phyloP scores from a whole-genome alignment of 2,113 vertebrate genomes.

The Delphinapterus leucas region DNA sequence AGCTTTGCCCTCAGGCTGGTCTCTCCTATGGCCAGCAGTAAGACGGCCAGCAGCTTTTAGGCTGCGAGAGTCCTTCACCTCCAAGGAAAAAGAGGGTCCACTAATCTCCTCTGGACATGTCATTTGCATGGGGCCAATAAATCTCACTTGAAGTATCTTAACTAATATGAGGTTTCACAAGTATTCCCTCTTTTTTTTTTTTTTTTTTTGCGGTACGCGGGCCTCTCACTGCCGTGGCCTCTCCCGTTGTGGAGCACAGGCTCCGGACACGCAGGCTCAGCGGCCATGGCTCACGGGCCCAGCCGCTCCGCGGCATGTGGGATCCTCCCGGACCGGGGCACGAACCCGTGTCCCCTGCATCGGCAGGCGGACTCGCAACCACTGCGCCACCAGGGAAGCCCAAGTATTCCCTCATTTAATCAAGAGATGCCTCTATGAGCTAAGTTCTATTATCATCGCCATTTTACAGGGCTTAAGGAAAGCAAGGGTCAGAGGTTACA shows the following conservation, averaged over 20 bases:
- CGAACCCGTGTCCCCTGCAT: too few species aligned
- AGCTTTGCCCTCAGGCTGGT: neutral
- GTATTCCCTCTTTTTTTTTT: neutral
- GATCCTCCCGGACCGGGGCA: too few species aligned
- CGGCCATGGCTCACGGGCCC: too few species aligned
- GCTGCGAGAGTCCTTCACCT: neutral
- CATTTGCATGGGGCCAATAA: neutral
- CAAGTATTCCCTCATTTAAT: neutral
- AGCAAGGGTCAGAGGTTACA: neutral
- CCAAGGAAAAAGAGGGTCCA: neutral
- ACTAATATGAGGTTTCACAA: neutral
- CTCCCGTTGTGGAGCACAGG: too few species aligned
- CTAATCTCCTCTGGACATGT: fast-evolving
- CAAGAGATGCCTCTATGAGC: neutral
- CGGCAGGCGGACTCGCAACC: too few species aligned
- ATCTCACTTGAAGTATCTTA: neutral
- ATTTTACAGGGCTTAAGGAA: neutral
- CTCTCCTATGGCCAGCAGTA: neutral
- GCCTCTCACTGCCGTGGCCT: too few species aligned
- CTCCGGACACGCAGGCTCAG: too few species aligned
- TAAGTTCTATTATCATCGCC: neutral
- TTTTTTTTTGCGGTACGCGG: too few species aligned
- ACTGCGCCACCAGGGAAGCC: too few species aligned
- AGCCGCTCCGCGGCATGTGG: too few species aligned
- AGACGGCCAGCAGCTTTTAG: too few species aligned